Evolutionary conservation across 2,113 vertebrate species (phyloP), one percentile per base, ranked within the genome.

Genomic region (Tychaedon coryphoeus): DNA sequence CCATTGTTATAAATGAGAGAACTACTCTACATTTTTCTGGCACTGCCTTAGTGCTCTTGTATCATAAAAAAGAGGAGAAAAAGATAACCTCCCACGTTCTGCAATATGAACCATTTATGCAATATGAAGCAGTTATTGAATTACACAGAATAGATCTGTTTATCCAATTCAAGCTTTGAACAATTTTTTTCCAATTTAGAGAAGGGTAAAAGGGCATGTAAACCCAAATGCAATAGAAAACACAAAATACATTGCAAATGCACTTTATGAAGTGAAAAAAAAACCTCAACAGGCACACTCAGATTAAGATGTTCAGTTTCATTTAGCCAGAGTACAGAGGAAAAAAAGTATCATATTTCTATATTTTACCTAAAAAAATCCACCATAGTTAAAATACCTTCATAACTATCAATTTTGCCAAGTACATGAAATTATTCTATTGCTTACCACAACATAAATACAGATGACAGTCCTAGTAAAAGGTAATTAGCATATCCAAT

Each of bases 401-500:
- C 10, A 25, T 47, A 78, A 64, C 34, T 38, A 54, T 40, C 19
- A 29, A 85, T 70, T 93, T 72, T 58, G 13, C 23, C 34, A 54
- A 31, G 23, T 9, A 25, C n/a, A 24, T 84, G 20, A 87, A 87
- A 38, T 70, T 54, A 86, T 79, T 79, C 40, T 33, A 43, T 71
- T 86, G 57, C 61, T 92, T 70, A 77, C 26, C 69, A 81, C 40
- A 38, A 31, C 56, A 67, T 86, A 91, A 93, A 93, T 82, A 86
- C 15, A 77, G 45, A 71, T 60, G 72, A 67, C 75, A 92, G 77
- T 74, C 62, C 38, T 51, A 82, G 48, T 82, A 75, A 85, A 76
- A 76, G 53, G 47, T 75, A 80, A 93, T 89, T 80, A 96, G 90
- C 83, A 95, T 85, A 84, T 64, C 43, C 42, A 77, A 53, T 42